These are phyloP conservation scores for Halictus quadricinctus DNA, from an alignment of 2,888 invertebrate species.

Conservation along the genomic window DNA sequence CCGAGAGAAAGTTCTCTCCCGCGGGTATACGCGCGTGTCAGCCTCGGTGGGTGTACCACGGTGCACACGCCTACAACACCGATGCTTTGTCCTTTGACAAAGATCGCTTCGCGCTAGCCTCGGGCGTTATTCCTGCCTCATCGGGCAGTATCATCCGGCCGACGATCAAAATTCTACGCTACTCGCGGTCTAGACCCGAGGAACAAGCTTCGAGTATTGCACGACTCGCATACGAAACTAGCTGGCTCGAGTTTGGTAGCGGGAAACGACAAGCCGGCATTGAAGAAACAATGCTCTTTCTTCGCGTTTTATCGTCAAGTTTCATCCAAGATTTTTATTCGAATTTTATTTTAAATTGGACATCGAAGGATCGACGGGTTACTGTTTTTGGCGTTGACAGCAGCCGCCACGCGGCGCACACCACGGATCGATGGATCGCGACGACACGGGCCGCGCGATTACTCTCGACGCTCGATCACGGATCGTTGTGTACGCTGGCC, in stretches of 20 bases:
- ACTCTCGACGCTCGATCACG: conserved; percentile 28
- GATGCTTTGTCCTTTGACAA: conserved; percentile 22
- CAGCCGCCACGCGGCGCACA: not conserved
- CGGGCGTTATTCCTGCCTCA: conserved; percentile 3
- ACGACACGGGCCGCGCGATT: conserved; percentile 27
- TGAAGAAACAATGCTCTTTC: not conserved
- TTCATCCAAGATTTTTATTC: not conserved
- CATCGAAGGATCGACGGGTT: not conserved
- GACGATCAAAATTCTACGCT: conserved; percentile 12
- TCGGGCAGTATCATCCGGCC: not conserved
- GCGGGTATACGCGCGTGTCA: conserved; percentile 26
- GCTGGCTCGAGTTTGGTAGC: not conserved
- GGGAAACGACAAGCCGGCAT: not conserved
- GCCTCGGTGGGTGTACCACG: conserved; percentile 32
- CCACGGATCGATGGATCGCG: not conserved
- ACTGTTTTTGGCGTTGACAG: not conserved
- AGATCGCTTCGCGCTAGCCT: not conserved
- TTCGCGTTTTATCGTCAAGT: not conserved
- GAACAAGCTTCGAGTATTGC: conserved; percentile 16
- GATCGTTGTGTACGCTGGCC: conserved; percentile 41
- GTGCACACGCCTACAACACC: conserved; percentile 17
- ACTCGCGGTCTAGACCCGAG: conserved; percentile 23
- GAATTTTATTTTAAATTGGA: not conserved
- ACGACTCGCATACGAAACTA: not conserved
- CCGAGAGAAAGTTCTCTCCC: conserved; percentile 64